Evolutionary conservation across 1,140 invertebrate genomes (phyloP).

Genomic region (Cardiocondyla obscurior): DNA sequence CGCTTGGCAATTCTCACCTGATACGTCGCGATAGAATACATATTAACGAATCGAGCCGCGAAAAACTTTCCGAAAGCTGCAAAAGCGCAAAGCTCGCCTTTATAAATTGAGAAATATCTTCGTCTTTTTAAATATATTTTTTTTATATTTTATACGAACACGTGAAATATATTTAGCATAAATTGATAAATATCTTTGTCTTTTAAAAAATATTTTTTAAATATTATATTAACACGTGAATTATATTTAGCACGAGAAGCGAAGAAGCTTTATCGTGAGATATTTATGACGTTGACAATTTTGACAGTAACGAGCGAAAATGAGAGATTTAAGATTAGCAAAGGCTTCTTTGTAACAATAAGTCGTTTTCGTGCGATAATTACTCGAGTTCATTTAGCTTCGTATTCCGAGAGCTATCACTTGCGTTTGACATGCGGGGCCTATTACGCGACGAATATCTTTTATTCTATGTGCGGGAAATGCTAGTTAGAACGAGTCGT

Average conservation of each 20-base stretch:
- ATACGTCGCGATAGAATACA: slow-evolving; percentile 56
- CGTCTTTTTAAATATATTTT: neutral
- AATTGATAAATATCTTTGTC: neutral
- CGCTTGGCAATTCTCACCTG: slow-evolving; percentile 55
- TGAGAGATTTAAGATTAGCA: slow-evolving; percentile 31
- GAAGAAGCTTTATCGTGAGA: neutral
- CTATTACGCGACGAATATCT: slow-evolving; percentile 17
- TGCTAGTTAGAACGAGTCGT: slow-evolving; percentile 48
- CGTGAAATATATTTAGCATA: neutral
- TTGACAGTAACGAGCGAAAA: slow-evolving; percentile 34
- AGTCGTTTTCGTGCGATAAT: slow-evolving; percentile 50
- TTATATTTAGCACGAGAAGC: neutral
- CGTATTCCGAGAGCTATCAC: neutral
- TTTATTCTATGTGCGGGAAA: slow-evolving; percentile 41
- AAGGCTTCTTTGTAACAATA: slow-evolving; percentile 38
- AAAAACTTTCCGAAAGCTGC: slow-evolving; percentile 23
- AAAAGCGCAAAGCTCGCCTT: neutral
- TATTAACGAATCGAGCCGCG: slow-evolving; percentile 53
- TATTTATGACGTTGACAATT: neutral
- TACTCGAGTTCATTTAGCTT: slow-evolving; percentile 57
- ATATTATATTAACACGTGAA: neutral
- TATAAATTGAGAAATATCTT: neutral
- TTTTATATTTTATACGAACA: no score
- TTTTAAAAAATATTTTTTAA: neutral
- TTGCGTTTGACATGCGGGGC: slow-evolving; percentile 16